These are phyloP conservation scores for Smithornis capensis DNA, from an alignment of 2,113 vertebrate species.

Conservation along the genomic window DNA sequence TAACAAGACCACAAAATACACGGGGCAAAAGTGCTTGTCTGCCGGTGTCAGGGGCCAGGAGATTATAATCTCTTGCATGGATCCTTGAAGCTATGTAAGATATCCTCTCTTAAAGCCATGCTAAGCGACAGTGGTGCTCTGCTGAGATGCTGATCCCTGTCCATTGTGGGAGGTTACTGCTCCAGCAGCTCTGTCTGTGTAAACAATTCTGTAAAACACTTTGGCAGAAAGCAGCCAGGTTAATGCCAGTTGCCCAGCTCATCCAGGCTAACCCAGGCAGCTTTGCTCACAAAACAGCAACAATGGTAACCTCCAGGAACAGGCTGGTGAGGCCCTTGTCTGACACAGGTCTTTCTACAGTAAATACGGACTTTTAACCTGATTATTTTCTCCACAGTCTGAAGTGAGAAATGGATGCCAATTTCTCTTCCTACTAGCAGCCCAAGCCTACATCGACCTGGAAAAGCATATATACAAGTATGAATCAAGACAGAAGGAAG, in stretches of 20 bases:
- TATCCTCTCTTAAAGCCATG: fast-evolving
- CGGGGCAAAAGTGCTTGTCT: background rate
- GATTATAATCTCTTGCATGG: background rate
- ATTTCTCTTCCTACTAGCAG: background rate
- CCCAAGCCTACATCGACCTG: background rate
- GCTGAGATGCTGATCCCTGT: background rate
- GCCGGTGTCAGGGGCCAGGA: background rate
- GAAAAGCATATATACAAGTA: background rate
- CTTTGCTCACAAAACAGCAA: background rate
- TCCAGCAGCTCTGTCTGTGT: background rate
- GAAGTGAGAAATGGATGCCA: background rate
- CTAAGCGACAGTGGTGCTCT: background rate
- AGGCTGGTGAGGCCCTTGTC: background rate
- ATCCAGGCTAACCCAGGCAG: background rate
- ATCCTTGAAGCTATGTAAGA: background rate
- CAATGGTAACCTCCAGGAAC: background rate
- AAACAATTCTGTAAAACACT: background rate
- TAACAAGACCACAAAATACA: background rate
- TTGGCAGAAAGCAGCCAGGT: background rate
- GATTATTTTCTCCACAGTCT: background rate
- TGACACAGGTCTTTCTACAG: background rate
- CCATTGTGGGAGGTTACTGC: background rate
- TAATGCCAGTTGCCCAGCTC: background rate
- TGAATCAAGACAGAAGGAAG: background rate
- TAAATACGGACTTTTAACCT: background rate